phyloP scores from a whole-genome alignment of 2,888 invertebrate species.

The Leptinotarsa haldemani region DNA sequence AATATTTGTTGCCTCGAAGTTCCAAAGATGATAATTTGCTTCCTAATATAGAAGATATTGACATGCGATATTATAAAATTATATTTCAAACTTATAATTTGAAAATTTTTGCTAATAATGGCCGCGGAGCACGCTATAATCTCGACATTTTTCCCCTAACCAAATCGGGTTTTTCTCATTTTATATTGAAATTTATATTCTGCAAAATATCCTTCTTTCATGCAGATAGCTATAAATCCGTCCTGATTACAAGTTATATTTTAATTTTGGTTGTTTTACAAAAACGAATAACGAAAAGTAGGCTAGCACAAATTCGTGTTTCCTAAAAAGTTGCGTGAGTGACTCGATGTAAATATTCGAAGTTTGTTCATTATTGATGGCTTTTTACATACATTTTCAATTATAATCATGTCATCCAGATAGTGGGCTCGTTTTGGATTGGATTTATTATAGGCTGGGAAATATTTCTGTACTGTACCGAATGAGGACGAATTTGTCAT shows the following conservation, averaged over 20 bases:
- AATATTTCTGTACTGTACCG: conserved; percentile 9
- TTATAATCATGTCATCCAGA: conserved; percentile 40
- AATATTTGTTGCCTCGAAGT: conserved; percentile 35
- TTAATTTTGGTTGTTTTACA: conserved; percentile 43
- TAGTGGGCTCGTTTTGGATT: conserved; percentile 21
- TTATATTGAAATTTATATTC: conserved; percentile 48
- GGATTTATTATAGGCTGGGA: not conserved
- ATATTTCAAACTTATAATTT: conserved; percentile 62
- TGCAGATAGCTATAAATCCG: conserved; percentile 43
- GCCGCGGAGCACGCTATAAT: conserved; percentile 57
- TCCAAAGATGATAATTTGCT: conserved; percentile 53
- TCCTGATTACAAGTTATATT: conserved; percentile 41
- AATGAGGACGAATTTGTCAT: not conserved
- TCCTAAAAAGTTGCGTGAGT: conserved; percentile 42
- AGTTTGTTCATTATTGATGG: conserved; percentile 41
- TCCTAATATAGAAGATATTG: conserved; percentile 60
- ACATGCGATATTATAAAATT: conserved; percentile 63
- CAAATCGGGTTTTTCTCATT: conserved; percentile 43
- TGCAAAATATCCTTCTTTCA: conserved; percentile 45
- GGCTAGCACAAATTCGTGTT: conserved; percentile 38
- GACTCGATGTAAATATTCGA: conserved; percentile 43
- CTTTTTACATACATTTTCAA: conserved; percentile 41
- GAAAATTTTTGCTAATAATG: conserved; percentile 62
- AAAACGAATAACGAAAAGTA: conserved; percentile 42
- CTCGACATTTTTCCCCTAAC: conserved; percentile 54